Evolutionary conservation across 2,888 invertebrate genomes (phyloP).

Genomic region (Lydus trimaculatus): DNA sequence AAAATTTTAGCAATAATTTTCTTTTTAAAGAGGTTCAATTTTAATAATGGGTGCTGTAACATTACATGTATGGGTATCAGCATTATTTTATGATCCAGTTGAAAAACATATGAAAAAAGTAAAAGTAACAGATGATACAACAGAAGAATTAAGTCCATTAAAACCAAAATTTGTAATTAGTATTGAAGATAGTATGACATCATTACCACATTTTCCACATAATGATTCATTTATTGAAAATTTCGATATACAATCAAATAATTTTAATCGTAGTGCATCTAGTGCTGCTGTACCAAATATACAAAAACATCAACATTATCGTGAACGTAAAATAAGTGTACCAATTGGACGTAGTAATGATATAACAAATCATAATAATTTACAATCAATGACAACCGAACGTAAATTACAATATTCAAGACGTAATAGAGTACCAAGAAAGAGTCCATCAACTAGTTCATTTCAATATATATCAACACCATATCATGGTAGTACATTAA

Average conservation of each 20-base stretch:
- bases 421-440: slow-evolving; percentile 64
- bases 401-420: slow-evolving; percentile 45
- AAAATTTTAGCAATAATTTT: slow-evolving; percentile 32
- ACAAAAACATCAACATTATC: slow-evolving; percentile 59
- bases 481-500: slow-evolving; percentile 84
- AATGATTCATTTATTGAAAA: slow-evolving; percentile 55
- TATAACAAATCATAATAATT: slow-evolving; percentile 18
- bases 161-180: slow-evolving; percentile 57
- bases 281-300: slow-evolving; percentile 72
- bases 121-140: slow-evolving; percentile 49
- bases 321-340: slow-evolving; percentile 68
- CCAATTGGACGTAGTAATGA: slow-evolving; percentile 60
- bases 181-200: slow-evolving; percentile 55
- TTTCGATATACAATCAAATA: slow-evolving; percentile 53
- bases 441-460: slow-evolving; percentile 80
- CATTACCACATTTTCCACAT: slow-evolving; percentile 52
- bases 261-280: slow-evolving; percentile 74
- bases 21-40: slow-evolving; percentile 78
- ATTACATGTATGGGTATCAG: slow-evolving; percentile 84
- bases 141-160: slow-evolving; percentile 48
- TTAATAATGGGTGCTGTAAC: slow-evolving; percentile 83
- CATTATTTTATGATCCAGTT: slow-evolving; percentile 84
- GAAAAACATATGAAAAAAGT: slow-evolving; percentile 79
- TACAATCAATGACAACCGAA: slow-evolving; percentile 73
- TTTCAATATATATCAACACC: slow-evolving; percentile 87